Evolutionary conservation across 2,113 vertebrate species (phyloP).

Genomic region (Gopherus evgoodei): DNA sequence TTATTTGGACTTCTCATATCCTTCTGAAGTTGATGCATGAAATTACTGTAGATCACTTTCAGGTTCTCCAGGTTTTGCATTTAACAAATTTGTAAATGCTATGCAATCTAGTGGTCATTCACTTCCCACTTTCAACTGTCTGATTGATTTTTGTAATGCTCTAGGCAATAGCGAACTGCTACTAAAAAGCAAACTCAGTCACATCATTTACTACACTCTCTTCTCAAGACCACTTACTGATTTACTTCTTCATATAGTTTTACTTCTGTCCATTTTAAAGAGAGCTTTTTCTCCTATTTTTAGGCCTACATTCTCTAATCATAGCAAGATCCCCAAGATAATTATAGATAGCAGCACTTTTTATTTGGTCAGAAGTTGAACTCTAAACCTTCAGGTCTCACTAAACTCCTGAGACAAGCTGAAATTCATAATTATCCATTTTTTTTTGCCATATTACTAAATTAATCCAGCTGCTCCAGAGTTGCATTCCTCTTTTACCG

Average conservation of each 20-base stretch:
- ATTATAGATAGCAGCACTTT: slow-evolving; percentile 57
- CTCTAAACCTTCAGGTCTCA: slow-evolving; percentile 38
- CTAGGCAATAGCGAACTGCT: slow-evolving; percentile 71
- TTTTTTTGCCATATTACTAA: slow-evolving; percentile 66
- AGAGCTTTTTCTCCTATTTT: background rate
- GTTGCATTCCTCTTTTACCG: slow-evolving; percentile 55
- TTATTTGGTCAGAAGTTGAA: slow-evolving; percentile 56
- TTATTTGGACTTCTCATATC: background rate
- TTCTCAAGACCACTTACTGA: slow-evolving; percentile 55
- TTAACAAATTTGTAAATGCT: slow-evolving; percentile 63
- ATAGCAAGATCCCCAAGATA: slow-evolving; percentile 9
- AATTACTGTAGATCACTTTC: background rate
- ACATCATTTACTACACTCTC: slow-evolving; percentile 56
- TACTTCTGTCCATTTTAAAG: slow-evolving; percentile 61
- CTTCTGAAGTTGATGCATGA: background rate
- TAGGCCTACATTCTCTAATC: slow-evolving; percentile 36
- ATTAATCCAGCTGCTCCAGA: slow-evolving; percentile 67
- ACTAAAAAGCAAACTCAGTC: slow-evolving; percentile 69
- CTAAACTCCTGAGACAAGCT: slow-evolving; percentile 37
- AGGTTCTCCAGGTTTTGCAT: slow-evolving; percentile 54
- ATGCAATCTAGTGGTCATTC: slow-evolving; percentile 54
- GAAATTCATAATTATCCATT: slow-evolving; percentile 46
- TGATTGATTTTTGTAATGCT: slow-evolving; percentile 74
- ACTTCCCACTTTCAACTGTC: slow-evolving; percentile 66
- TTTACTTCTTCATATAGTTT: slow-evolving; percentile 64